Percentiles rank a stretch among this genome's conserved stretches.
Conservation (phyloP, 2,888 invertebrate species). For the Drosophila aldrichi region DNA sequence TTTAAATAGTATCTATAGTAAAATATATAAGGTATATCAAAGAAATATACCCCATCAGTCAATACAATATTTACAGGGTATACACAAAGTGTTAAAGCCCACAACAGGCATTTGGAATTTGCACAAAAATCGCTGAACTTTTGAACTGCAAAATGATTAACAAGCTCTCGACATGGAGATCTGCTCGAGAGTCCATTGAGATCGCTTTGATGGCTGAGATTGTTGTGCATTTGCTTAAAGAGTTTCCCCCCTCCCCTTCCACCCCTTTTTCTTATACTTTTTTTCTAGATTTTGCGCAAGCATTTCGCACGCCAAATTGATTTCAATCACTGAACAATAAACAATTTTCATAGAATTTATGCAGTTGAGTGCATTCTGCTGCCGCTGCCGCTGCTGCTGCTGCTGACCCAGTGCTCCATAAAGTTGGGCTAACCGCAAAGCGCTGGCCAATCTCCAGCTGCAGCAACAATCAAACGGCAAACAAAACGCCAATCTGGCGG, state of each 20-base stretch:
- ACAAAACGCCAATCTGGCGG: constrained; percentile 63
- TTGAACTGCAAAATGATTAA: constrained; percentile 63
- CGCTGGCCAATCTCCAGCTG: constrained; percentile 55
- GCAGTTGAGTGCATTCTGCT: constrained; percentile 63
- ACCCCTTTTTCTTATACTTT: background rate
- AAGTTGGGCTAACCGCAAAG: constrained; percentile 40
- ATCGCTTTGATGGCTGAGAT: constrained; percentile 25
- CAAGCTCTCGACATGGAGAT: constrained; percentile 30
- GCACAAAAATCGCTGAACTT: constrained; percentile 55
- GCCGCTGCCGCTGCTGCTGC: constrained; percentile 5
- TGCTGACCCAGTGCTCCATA: constrained; percentile 73
- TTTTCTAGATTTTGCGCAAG: constrained; percentile 1
- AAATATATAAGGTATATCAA: too few species aligned
- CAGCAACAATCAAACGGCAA: constrained; percentile 51
- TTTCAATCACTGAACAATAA: constrained; percentile 73
- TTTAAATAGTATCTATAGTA: too few species aligned
- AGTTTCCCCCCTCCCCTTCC: too few species aligned
- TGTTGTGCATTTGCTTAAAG: background rate
- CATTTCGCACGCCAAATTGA: constrained; percentile 68
- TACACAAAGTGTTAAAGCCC: background rate
- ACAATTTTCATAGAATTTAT: constrained; percentile 73
- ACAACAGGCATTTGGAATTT: constrained; percentile 10
- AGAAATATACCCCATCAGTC: background rate
- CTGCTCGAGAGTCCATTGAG: constrained; percentile 23
- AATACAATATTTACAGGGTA: background rate